Conservation (phyloP, 2,888 invertebrate species). For the Melangyna quadrimaculata region DNA sequence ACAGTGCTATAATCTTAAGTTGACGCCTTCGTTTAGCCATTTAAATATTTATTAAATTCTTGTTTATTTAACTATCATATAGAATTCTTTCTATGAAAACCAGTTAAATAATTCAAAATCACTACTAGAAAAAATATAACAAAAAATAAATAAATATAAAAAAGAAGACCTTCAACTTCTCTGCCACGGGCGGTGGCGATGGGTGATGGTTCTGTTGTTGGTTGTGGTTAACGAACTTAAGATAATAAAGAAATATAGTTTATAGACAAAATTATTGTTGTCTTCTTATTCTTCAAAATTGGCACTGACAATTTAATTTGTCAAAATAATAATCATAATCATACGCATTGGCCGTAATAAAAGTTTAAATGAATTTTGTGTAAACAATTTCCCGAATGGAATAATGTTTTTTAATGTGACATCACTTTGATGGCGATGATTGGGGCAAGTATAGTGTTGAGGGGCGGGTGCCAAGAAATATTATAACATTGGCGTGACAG, state of each 20-base stretch:
- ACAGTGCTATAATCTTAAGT: not conserved
- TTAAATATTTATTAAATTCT: not conserved
- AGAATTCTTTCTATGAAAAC: not conserved
- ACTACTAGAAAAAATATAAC: conserved; percentile 4
- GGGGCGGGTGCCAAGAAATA: not conserved
- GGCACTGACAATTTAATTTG: conserved; percentile 6
- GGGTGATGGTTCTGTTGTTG: not conserved
- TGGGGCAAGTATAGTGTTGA: not conserved
- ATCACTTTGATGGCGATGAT: not conserved
- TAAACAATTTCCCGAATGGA: conserved; percentile 11
- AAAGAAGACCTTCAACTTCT: conserved; percentile 32
- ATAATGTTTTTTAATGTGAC: conserved; percentile 30
- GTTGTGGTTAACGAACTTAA: conserved; percentile 40
- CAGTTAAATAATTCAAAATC: not conserved
- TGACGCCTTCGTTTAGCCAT: not conserved
- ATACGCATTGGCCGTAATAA: not conserved
- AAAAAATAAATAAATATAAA: not conserved
- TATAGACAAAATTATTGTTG: not conserved
- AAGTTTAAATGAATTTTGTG: not conserved
- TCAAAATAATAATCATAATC: conserved; percentile 8
- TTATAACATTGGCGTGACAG: conserved; percentile 44
- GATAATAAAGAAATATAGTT: not conserved
- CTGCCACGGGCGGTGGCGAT: too few relatives aligned
- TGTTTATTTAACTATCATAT: not conserved
- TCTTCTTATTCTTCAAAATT: not conserved